Base-by-base conservation (phyloP, 2,113 vertebrate genomes). In the Oreamnos americanus region DNA sequence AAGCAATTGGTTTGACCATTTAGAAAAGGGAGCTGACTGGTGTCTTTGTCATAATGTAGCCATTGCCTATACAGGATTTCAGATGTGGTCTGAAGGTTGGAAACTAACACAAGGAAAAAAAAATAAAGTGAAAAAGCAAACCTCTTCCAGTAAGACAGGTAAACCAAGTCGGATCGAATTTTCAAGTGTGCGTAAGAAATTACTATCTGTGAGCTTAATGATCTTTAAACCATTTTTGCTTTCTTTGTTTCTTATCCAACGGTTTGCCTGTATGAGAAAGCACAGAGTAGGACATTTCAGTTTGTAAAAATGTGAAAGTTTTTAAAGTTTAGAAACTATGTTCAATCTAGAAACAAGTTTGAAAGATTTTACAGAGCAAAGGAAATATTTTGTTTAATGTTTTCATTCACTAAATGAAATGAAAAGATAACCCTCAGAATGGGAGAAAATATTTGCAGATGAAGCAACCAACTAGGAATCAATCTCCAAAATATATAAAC, bases 211-310 rank as follows among this genome's bases (percentile, higher is more conserved):
- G 30, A 99, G 98, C 96, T 99, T 99, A 98, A 99, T 99, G 97
- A 99, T 98, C 91, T 99, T 99, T 55, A 99, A 98, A 25, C 99
- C 99, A 76, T 98, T 98, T 96, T 98, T 99, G 39, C 96, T 97
- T 98, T 99, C 99, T 96, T 99, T 99, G 82, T 99, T 99, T 78
- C 99, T 99, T 97, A 99, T 99, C 99, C 99, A 99, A 30, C 99
- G 99, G 96, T 99, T 99, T 12, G 99, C 99, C 99, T 99, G 87
- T 19, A 74, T 43, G 53, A 88, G 87, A 93, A 96, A 88, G 64
- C 78, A 85, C 45, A 97, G 36, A 67, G n/a, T 39, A 78, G n/a
- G 19, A 6, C 14, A 23, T 78, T 64, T 92, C 76, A 67, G 13
- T 55, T 15, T 91, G 28, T 9, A 43, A 92, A 45, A 49, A 93